phyloP scores from a whole-genome alignment of 1,140 invertebrate genomes.

The Drosophila eugracilis region DNA sequence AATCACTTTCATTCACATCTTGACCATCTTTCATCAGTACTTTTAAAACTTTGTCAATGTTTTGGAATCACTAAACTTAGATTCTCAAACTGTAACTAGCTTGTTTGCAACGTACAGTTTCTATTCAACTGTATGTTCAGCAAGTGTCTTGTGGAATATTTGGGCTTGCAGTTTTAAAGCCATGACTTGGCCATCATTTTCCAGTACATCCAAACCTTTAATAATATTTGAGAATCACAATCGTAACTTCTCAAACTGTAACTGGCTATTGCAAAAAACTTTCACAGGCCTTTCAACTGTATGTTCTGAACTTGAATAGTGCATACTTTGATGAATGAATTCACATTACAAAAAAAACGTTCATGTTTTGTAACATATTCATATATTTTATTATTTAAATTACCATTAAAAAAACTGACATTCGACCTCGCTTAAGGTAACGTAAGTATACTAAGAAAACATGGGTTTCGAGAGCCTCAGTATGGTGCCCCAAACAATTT shows the following conservation, averaged over 20 bases:
- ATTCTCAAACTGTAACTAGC: too few relatives aligned
- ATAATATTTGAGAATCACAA: not conserved
- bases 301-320: slow-evolving; percentile 26
- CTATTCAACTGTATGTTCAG: too few relatives aligned
- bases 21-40: too few relatives aligned
- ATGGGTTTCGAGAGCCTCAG: slow-evolving; percentile 1
- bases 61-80: too few relatives aligned
- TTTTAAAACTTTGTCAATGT: too few relatives aligned
- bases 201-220: not conserved
- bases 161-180: not conserved
- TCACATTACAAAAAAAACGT: too few relatives aligned
- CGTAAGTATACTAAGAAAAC: slow-evolving; percentile 30
- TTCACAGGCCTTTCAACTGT: not conserved
- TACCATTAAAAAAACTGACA: slow-evolving; percentile 56
- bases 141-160: too few relatives aligned
- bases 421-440: slow-evolving; percentile 63
- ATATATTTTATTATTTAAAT: slow-evolving; percentile 49
- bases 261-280: not conserved
- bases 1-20: too few relatives aligned
- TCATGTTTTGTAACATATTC: slow-evolving; percentile 18
- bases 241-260: not conserved
- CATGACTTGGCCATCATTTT: not conserved
- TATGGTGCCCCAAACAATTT: not conserved
- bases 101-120: too few relatives aligned
- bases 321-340: slow-evolving; percentile 4